Conservation (phyloP, 2,888 invertebrate species). For the Gymnoscelis rufifasciata region DNA sequence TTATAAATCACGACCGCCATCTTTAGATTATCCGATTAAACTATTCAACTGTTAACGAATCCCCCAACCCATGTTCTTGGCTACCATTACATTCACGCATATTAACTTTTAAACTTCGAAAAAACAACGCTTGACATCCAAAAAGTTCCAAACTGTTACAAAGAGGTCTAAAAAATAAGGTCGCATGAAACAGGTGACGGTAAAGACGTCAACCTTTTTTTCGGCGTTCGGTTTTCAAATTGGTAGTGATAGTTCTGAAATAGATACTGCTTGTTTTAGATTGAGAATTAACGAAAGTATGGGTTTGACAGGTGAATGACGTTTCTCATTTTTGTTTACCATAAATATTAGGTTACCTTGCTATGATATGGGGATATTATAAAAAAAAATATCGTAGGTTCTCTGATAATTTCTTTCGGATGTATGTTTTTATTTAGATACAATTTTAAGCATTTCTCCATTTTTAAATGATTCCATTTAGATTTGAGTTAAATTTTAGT, state of each 20-base stretch:
- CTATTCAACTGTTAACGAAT: slow-evolving; percentile 54
- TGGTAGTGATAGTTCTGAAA: slow-evolving; percentile 49
- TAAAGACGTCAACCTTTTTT: slow-evolving; percentile 36
- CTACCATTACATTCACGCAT: slow-evolving; percentile 58
- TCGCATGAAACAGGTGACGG: slow-evolving; percentile 27
- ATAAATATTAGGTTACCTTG: slow-evolving; percentile 26
- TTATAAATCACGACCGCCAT: slow-evolving; percentile 65
- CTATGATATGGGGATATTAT: slow-evolving; percentile 20
- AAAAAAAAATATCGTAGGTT: not conserved
- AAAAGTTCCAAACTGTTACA: slow-evolving; percentile 16
- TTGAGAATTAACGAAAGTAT: slow-evolving; percentile 30
- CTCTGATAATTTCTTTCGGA: too few relatives aligned
- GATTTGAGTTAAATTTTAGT: too few relatives aligned
- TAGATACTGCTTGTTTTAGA: slow-evolving; percentile 42
- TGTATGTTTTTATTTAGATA: too few relatives aligned
- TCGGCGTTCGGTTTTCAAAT: slow-evolving; percentile 37
- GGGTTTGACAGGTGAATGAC: slow-evolving; percentile 45
- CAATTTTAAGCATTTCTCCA: too few relatives aligned
- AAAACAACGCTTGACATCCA: slow-evolving; percentile 19
- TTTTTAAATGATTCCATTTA: too few relatives aligned
- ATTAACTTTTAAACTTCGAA: slow-evolving; percentile 38
- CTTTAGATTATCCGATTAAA: slow-evolving; percentile 70
- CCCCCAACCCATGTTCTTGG: slow-evolving; percentile 41
- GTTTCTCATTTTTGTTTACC: slow-evolving; percentile 37
- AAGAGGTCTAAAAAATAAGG: too few relatives aligned